Evolutionary conservation across 2,888 invertebrate species (phyloP), one percentile per base, ranked within the genome.

Genomic region (Hylaea fasciaria): DNA sequence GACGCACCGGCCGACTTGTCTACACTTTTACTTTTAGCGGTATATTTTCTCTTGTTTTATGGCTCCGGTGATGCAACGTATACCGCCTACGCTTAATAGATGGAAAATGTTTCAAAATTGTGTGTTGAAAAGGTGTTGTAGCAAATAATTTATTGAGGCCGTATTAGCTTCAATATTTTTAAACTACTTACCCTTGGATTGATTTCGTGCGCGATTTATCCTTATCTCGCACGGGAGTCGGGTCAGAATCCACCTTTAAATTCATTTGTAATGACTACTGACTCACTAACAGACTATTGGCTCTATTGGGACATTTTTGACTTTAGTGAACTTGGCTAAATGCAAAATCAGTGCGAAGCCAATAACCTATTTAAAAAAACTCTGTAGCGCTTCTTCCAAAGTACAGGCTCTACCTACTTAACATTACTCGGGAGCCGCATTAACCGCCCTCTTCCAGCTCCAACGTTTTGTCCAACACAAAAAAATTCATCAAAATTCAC

Each of bases 21-120:
- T 78, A 76, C 78, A 86, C 87, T 88, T 87, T 88, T 88, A 87
- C 88, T 88, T 87, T 87, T 80, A 69, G 63, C 64, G 64, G 57
- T 65, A 66, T 68, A 68, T 71, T 65, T 67, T 63, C 64, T 71
- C 73, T 64, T 64, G 64, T 65, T 64, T 59, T 56, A 56, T 59
- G 40, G 49, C 16, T 9, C 0, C 28, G 17, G 44, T 69, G 66
- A 66, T 52, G 67, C 59, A 66, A 62, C 39, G 13, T 39, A 62
- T 62, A 52, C 47, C 44, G 49, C 64, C 68, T 47, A 66, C 66
- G 55, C 59, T 45, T 43, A 13, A 37, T 32, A 8, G 32, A 50
- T 50, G 28, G 46, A 35, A 35, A 29, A 16, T 54, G 37, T 53
- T 53, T 41, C 48, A 39, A 48, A 43, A 49, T 28, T 8, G 1